Conservation (phyloP, 2,113 vertebrate species). For the Clarias gariepinus region DNA sequence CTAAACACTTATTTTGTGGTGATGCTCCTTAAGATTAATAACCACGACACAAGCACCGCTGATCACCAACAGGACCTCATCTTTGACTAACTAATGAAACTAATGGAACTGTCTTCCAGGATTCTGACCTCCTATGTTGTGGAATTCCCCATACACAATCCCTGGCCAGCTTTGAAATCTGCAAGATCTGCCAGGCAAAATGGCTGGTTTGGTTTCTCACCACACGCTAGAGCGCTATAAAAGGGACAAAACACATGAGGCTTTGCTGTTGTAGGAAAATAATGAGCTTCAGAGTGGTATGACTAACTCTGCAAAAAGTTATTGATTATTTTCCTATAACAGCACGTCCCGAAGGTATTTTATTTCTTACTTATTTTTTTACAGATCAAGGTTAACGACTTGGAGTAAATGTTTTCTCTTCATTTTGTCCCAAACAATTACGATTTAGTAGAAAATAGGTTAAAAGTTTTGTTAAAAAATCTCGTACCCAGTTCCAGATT, state of each 20-base stretch:
- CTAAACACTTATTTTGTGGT: too few relatives aligned
- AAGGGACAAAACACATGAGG: not conserved
- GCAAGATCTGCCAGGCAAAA: too few relatives aligned
- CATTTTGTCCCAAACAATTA: not conserved
- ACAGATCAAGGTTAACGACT: not conserved
- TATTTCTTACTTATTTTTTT: not conserved
- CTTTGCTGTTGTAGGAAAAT: not conserved
- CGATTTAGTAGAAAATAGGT: not conserved
- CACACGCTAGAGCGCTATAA: not conserved
- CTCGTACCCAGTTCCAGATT: slow-evolving; percentile 91
- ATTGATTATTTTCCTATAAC: not conserved
- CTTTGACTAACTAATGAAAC: too few relatives aligned
- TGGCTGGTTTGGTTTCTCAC: too few relatives aligned
- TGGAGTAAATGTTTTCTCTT: not conserved
- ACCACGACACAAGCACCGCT: too few relatives aligned
- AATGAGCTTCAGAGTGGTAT: not conserved
- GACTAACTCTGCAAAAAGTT: not conserved
- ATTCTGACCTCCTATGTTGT: too few relatives aligned
- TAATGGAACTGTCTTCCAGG: too few relatives aligned
- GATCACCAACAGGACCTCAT: too few relatives aligned
- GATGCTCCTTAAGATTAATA: too few relatives aligned
- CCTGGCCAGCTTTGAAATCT: too few relatives aligned
- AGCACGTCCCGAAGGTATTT: not conserved
- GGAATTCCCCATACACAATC: too few relatives aligned
- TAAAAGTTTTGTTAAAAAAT: not conserved